Evolutionary conservation across 30 jellyfish, hydroid and myxozoan species (phyloP).

Genomic region (Aurelia aurita): DNA sequence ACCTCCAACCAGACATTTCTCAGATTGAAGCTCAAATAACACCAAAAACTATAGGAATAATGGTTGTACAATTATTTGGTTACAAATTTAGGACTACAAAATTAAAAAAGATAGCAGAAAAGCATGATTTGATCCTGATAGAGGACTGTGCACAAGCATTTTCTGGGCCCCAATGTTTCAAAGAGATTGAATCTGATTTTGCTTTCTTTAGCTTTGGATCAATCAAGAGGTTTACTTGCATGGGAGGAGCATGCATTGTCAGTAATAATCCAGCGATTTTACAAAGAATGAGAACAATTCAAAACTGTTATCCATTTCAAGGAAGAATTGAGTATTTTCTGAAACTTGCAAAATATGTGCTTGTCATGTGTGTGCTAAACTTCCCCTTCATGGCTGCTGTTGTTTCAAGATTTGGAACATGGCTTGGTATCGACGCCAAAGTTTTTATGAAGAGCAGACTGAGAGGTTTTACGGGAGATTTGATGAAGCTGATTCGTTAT

Average conservation of each 20-base stretch:
- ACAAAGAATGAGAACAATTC: conserved; percentile 44
- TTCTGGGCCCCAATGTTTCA: conserved; percentile 41
- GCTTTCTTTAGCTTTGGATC: conserved; percentile 74
- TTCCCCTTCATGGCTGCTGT: conserved; percentile 37
- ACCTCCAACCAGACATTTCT: conserved; percentile 37
- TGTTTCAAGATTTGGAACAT: neutral
- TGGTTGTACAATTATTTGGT: conserved; percentile 74
- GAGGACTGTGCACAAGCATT: conserved; percentile 84
- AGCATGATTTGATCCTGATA: conserved; percentile 36
- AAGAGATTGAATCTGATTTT: conserved; percentile 33
- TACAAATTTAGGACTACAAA: conserved; percentile 26
- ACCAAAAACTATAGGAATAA: conserved; percentile 52
- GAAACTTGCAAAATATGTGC: conserved; percentile 24
- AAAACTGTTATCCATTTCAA: conserved; percentile 24
- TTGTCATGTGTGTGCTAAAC: conserved; percentile 22
- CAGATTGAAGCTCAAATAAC: conserved; percentile 38
- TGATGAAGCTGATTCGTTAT: conserved; percentile 40
- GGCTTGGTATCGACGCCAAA: conserved; percentile 44
- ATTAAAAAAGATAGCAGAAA: conserved; percentile 35
- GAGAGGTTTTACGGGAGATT: conserved; percentile 35
- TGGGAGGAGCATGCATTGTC: conserved; percentile 70
- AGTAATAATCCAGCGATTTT: conserved; percentile 11
- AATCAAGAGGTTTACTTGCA: conserved; percentile 54
- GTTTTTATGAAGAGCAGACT: conserved; percentile 20
- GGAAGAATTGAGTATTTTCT: conserved; percentile 20